Conservation (phyloP, 23 tunicate genomes). For the Oikopleura vanhoeffeni region DNA sequence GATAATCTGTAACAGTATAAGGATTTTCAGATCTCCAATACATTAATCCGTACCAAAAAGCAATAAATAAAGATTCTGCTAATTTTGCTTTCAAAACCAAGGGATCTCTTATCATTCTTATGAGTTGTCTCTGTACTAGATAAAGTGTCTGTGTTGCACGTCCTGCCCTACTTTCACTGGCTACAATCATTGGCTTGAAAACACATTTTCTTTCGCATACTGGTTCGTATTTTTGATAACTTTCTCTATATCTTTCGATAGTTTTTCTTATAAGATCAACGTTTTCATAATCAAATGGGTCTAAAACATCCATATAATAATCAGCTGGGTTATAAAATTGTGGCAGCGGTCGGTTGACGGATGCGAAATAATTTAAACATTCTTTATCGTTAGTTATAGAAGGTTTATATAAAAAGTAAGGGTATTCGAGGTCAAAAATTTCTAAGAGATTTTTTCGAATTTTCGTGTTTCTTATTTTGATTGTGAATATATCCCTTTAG, state of each 20-base stretch:
- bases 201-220: neutral
- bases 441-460: no score
- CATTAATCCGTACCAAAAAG: neutral
- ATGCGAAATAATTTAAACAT: no score
- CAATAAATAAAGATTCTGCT: neutral
- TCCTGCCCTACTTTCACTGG: no score
- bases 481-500: no score
- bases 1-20: neutral
- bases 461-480: no score
- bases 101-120: neutral
- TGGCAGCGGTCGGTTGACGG: neutral
- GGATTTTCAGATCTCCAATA: neutral
- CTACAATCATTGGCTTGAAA: neutral
- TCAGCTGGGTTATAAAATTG: slow-evolving; percentile 1
- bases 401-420: no score
- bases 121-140: neutral
- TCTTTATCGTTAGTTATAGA: no score
- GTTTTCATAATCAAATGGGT: neutral
- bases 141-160: neutral
- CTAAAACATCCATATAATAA: neutral
- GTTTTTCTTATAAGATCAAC: neutral
- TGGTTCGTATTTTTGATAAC: no score
- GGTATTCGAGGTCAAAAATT: no score
- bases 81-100: neutral
- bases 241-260: neutral